Percentiles rank a stretch among this genome's conserved stretches.
phyloP scores from a whole-genome alignment of 37 sponge, comb jelly and placozoan species.

The Chondrosia reniformis region DNA sequence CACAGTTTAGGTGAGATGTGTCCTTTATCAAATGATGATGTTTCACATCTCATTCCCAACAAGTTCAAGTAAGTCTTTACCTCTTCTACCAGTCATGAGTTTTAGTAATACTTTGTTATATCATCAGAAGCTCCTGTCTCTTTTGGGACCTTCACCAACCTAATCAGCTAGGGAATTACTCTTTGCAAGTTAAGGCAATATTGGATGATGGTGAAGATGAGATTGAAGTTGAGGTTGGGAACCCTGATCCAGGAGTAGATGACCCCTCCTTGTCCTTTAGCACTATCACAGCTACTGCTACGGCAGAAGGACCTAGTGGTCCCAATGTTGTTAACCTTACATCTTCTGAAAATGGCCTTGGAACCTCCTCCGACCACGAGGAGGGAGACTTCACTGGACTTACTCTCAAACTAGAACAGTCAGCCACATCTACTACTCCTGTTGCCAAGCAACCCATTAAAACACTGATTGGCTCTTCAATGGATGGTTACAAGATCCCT shows the following conservation, averaged over 20 bases:
- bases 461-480: background rate
- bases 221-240: constrained; percentile 10
- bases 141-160: constrained; percentile 61
- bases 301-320: background rate
- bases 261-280: constrained; percentile 5
- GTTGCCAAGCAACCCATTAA: background rate
- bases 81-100: background rate
- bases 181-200: constrained; percentile 30
- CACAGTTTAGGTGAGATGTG: constrained; percentile 38
- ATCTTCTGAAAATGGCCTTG: background rate
- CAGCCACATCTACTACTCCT: background rate
- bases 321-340: background rate
- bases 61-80: constrained; percentile 32
- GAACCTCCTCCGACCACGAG: background rate
- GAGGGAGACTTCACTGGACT: background rate
- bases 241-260: background rate
- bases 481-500: background rate
- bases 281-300: background rate
- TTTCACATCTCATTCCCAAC: constrained; percentile 40
- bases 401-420: background rate
- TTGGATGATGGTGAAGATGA: constrained; percentile 4
- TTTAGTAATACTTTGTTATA: background rate
- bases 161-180: constrained; percentile 29
- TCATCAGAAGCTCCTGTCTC: constrained; percentile 39
- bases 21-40: constrained; percentile 58